phyloP scores from a whole-genome alignment of 2,113 vertebrate genomes.

The Pleuronectes platessa region DNA sequence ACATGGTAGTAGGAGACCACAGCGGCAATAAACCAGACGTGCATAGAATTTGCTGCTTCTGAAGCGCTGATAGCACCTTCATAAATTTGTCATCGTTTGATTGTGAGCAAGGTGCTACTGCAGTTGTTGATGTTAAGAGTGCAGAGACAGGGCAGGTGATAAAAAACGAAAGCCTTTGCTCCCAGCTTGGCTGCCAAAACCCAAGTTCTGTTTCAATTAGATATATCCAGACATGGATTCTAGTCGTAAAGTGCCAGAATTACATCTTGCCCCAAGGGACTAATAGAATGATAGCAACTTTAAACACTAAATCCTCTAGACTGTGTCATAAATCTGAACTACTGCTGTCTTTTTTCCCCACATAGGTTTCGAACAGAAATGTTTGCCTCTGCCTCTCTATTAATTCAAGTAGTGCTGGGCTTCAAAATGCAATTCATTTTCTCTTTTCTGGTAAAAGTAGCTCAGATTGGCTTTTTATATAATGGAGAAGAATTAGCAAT shows the following conservation, averaged over 20 bases:
- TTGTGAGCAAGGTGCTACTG: conserved; percentile 26
- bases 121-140: conserved; percentile 23
- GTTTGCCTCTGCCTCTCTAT: background rate
- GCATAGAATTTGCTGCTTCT: conserved; percentile 33
- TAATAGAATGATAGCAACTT: conserved; percentile 19
- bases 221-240: conserved; percentile 21
- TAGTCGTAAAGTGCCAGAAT: conserved; percentile 23
- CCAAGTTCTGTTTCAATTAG: conserved; percentile 38
- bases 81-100: conserved; percentile 14
- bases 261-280: conserved; percentile 10
- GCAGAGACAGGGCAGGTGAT: conserved; percentile 13
- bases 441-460: background rate
- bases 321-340: conserved; percentile 11
- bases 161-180: conserved; percentile 31
- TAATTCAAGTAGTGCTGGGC: background rate
- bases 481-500: background rate
- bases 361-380: background rate
- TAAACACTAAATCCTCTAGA: background rate
- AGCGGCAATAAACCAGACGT: conserved; percentile 15
- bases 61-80: conserved; percentile 6
- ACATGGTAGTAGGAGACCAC: conserved; percentile 22
- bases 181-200: conserved; percentile 19
- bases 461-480: background rate
- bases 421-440: conserved; percentile 21
- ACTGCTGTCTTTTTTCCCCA: background rate